Base-by-base conservation (phyloP, 2,888 invertebrate species). In the Yponomeuta sedellus region DNA sequence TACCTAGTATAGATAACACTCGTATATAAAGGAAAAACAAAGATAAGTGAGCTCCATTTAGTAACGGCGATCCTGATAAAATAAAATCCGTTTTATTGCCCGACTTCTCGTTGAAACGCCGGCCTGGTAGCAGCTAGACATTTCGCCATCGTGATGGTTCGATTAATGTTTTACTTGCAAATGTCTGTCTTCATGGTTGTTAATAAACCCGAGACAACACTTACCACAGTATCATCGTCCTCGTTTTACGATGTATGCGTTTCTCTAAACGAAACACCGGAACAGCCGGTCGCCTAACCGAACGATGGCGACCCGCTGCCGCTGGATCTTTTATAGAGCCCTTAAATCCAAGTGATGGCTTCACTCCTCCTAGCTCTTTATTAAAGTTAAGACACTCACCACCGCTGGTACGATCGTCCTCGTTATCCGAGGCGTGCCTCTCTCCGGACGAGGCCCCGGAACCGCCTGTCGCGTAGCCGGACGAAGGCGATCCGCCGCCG, bases 371-470 rank as follows among this genome's bases (percentile, higher is more conserved):
- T 25, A 25, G 25, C 65, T 12, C 10, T 16, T 52, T 12, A 8
- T 52, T 5, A 16, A 52, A 52, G 16, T 16, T 52, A 3, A 3
- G 1, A 4, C 44, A 16, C 65, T 20, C 28, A 65, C 65, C 65
- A 20, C 39, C 58, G 20, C 25, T 58, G 6, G 64, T 56, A 73
- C 91, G 84, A 40, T 91, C 91, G 69, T 92, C 92, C 79, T 92
- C 92, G 74, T 86, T 91, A 72, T 91, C 91, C 70, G 89, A 90
- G 69, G 89, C 90, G 79, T 91, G 91, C n/a, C 92, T 77, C 76
- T 92, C 92, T 68, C 92, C 92, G 56, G 91, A 91, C 66, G 91
- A 91, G 68, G 91, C 90, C 69, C 86, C 86, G 68, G 86, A 85
- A 76, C 86, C 85, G 12, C 85, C 86, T 68, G 79, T 78, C 22